phyloP scores from a whole-genome alignment of 2,888 invertebrate genomes.

The Lymantria dispar region DNA sequence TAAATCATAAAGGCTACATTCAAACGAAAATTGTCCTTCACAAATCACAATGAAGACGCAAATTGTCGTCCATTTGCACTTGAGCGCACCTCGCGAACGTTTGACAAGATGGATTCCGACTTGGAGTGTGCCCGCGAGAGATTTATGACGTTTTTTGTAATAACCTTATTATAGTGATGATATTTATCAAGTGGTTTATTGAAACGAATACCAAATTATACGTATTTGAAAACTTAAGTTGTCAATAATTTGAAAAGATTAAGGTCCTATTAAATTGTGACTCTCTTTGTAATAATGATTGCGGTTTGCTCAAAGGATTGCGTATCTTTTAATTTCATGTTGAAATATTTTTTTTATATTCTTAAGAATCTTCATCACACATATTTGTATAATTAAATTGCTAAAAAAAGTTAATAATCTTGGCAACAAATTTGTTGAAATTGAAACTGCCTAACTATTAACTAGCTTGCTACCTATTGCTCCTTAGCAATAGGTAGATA shows the following conservation, averaged over 20 bases:
- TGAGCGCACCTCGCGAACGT: constrained; percentile 11
- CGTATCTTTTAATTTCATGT: no score
- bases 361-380: no score
- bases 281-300: no score
- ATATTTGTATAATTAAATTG: no score
- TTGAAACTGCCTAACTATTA: no score
- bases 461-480: no score
- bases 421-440: no score
- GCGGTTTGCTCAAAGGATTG: no score
- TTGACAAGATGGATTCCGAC: constrained; percentile 23
- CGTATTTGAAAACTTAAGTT: background rate
- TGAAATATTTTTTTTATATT: no score
- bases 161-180: background rate
- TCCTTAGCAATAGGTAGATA: no score
- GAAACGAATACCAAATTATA: background rate
- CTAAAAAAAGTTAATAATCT: no score
- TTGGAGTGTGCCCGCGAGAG: constrained; percentile 25
- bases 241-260: background rate
- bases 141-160: constrained; percentile 4
- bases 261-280: no score
- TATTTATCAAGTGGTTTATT: constrained; percentile 7
- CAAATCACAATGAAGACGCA: constrained; percentile 5
- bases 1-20: background rate
- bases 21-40: background rate
- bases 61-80: constrained; percentile 25